Evolutionary conservation across 1,140 invertebrate genomes (phyloP).

Genomic region (Listronotus bonariensis): DNA sequence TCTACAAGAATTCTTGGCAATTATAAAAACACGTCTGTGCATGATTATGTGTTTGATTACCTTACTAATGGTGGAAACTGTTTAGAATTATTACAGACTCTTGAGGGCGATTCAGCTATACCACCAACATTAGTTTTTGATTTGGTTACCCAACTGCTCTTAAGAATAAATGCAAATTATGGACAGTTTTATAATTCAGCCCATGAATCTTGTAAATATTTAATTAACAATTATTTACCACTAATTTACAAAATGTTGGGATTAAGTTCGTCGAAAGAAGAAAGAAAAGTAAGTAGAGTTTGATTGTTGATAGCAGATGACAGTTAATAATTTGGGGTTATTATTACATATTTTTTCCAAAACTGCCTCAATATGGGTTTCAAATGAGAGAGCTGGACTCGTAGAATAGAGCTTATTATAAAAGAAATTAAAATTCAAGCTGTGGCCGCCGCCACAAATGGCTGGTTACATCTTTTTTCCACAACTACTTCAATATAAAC

Average conservation of each 20-base stretch:
- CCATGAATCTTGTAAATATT: slow-evolving; percentile 67
- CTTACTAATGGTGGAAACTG: slow-evolving; percentile 69
- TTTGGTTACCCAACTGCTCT: slow-evolving; percentile 66
- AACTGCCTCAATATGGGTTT: too few species aligned
- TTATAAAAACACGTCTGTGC: slow-evolving; percentile 27
- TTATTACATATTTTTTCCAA: too few species aligned
- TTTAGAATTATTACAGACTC: slow-evolving; percentile 65
- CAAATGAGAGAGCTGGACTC: too few species aligned
- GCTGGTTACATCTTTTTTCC: too few species aligned
- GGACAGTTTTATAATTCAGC: slow-evolving; percentile 63
- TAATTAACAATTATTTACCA: slow-evolving; percentile 68
- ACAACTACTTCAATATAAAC: too few species aligned
- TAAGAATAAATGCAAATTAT: slow-evolving; percentile 67
- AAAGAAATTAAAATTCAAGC: too few species aligned
- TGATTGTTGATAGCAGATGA: neutral
- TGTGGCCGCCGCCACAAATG: too few species aligned
- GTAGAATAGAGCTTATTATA: too few species aligned
- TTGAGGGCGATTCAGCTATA: slow-evolving; percentile 63
- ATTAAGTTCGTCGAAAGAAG: slow-evolving; percentile 63
- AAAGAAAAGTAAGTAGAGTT: slow-evolving; percentile 58
- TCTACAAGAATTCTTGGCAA: slow-evolving; percentile 38
- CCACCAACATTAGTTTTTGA: slow-evolving; percentile 63
- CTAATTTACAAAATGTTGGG: slow-evolving; percentile 70
- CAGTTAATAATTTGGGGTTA: too few species aligned
- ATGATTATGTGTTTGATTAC: slow-evolving; percentile 65